phyloP scores from a whole-genome alignment of 2,797 vertebrate genomes.

The Parotocinclus haroldoi region DNA sequence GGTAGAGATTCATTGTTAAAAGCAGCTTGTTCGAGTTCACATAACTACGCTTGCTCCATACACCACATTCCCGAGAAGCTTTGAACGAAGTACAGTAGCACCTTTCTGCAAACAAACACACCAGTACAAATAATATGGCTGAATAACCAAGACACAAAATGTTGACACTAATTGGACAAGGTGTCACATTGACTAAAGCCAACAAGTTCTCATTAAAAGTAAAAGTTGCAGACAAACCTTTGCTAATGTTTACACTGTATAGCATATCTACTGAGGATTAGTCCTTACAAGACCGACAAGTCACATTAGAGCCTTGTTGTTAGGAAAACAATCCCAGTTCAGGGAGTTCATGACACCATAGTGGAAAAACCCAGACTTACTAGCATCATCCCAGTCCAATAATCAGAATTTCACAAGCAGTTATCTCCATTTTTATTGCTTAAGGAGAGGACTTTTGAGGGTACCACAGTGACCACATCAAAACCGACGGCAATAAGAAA shows the following conservation, averaged over 20 bases:
- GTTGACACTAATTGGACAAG: slow-evolving; percentile 7
- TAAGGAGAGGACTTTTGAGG: slow-evolving; percentile 2
- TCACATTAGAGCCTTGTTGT: not conserved
- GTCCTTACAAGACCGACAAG: not conserved
- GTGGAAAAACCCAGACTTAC: slow-evolving; percentile 3
- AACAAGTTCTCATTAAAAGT: slow-evolving; percentile 1
- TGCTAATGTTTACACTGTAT: not conserved
- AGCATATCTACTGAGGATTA: not conserved
- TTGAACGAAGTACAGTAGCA: too few species aligned
- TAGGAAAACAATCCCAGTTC: not conserved
- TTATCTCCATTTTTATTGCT: slow-evolving; percentile 18
- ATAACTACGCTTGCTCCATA: too few species aligned
- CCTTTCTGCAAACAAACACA: too few species aligned
- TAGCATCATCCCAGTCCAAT: slow-evolving; percentile 9
- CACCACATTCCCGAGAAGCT: too few species aligned
- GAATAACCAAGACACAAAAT: not conserved
- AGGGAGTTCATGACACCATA: not conserved
- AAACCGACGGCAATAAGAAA: slow-evolving; percentile 25
- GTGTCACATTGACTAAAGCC: not conserved
- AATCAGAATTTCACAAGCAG: slow-evolving; percentile 13
- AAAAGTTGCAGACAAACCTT: slow-evolving; percentile 11
- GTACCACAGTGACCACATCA: not conserved
- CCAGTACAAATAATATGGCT: too few species aligned
- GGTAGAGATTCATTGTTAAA: too few species aligned
- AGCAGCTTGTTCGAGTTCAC: too few species aligned